A percentile compares a stretch with the other conserved stretches of the same genome.
Evolutionary conservation across 2,113 vertebrate species (phyloP).

Genomic region (Protomyctophum bolini): DNA sequence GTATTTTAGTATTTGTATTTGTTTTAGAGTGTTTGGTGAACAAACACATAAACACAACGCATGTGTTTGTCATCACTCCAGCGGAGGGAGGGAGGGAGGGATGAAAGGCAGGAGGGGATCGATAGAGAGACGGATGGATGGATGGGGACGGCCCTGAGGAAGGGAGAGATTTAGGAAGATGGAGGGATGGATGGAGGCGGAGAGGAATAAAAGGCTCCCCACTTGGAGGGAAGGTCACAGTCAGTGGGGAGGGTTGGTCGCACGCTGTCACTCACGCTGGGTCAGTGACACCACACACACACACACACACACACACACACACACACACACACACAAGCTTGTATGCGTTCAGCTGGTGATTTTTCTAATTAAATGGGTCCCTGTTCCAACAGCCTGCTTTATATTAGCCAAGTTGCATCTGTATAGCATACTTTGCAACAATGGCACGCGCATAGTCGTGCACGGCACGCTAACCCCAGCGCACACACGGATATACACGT

Average conservation of each 20-base stretch:
- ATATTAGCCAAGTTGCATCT: too few relatives aligned
- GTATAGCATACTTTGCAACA: not conserved
- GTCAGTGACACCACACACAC: not conserved
- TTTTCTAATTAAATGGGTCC: not conserved
- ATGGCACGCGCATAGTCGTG: not conserved
- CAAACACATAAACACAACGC: too few relatives aligned
- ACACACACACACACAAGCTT: constrained; percentile 11
- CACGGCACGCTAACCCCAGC: not conserved
- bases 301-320: constrained; percentile 10
- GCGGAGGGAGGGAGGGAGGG: constrained; percentile 4
- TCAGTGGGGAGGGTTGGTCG: constrained; percentile 45
- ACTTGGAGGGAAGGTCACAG: constrained; percentile 63
- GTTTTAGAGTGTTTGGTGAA: not conserved
- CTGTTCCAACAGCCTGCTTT: too few relatives aligned
- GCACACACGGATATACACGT: not conserved
- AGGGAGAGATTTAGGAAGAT: constrained; percentile 23
- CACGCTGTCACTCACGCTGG: constrained; percentile 9
- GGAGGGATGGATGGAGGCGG: constrained; percentile 12
- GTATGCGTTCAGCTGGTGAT: not conserved
- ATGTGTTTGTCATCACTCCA: constrained; percentile 34
- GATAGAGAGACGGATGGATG: constrained; percentile 3
- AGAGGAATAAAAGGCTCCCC: constrained; percentile 12
- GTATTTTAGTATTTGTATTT: not conserved
- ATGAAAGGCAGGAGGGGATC: constrained; percentile 7
- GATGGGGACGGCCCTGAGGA: not conserved